Base-by-base conservation (phyloP, 2,888 invertebrate species). In the Mactromeris polynyma region DNA sequence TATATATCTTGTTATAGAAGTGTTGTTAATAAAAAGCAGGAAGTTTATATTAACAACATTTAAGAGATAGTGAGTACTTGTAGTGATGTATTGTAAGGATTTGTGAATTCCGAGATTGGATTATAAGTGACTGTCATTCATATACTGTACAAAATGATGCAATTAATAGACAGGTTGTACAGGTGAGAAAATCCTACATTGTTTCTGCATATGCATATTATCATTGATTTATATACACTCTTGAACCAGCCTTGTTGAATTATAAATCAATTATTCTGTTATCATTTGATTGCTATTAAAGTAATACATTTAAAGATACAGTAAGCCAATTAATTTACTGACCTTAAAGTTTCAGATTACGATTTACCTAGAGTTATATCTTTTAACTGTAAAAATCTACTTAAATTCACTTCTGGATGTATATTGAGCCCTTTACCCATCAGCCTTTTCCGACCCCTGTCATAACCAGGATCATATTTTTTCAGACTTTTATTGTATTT, bases 131-230 rank as follows among this genome's bases (percentile, higher is more conserved):
- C 31, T 19, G 26, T 82, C 11, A 21, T 42, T 33, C 19, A 19
- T 51, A 46, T 81, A 33, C 81, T 81, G 81, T 51, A 81, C 77
- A 88, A 58, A 54, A 85, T 85, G 91, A 89, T 91, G 89, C 91
- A 91, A 73, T 78, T 91, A 46, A 91, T 91, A 51, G 86, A 88
- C n/a, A 89, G 51, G 85, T 64, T 82, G 64, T 87, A 91, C 88
- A 91, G 89, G 91, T 91, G 69, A 85, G 79, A 73, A 19, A 36
- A 33, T 84, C 51, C 4, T 38, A 64, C 21, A 46, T 79, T 1
- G 19, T 77, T 33, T 33, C 77, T 38, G 79, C 14, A 21, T 38
- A 42, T 38, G 79, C 40, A 79, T 31, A 38, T n/a, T n/a, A 40
- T 36, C 54, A 54, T 54, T 54, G 54, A 54, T 54, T 54, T 54